Evolutionary conservation across 2,888 invertebrate genomes (phyloP), one percentile per base, ranked within the genome.

Genomic region (Ferrisia virgata): DNA sequence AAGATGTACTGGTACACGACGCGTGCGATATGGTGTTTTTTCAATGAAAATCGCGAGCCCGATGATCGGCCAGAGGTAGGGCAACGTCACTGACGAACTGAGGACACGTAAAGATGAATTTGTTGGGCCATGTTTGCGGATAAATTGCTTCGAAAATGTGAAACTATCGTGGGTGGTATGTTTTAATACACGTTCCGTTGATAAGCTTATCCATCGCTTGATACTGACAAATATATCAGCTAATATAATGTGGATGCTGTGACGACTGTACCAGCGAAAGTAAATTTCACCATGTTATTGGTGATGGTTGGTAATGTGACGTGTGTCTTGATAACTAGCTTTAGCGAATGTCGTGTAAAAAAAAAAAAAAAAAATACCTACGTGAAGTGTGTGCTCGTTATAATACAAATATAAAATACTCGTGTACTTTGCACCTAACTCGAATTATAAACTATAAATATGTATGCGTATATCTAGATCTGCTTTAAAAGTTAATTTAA

Each of bases 21-120:
- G 72, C 33, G 72, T 76, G 72, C 72, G 72, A 76, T 76, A 69
- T 69, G 69, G 69, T 69, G 69, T 69, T 69, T 69, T n/a, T 69
- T 69, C 69, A 69, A 69, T 69, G 69, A 69, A 69, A 53, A 69
- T 69, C 31, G n/a, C n/a, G n/a, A 69, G 28, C 47, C 8, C 8
- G 13, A 15, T 33, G 69, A 69, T 15, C 69, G 28, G 69, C 15
- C 31, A 53, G 53, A 53, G 53, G 8, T 36, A 8, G 8, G 36
- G 36, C 36, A 36, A 22, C 6, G 53, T 18, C 5, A 36, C 5
- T 8, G 36, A 47, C 6, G 22, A 58, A 22, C 13, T 4, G 72
- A 76, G 36, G 18, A 36, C 9, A 36, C 36, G 18, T 76, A 36
- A 36, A 33, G 72, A 76, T 36, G 72, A 36, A 76, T 76, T 76